Base-by-base conservation (phyloP, 2,888 invertebrate species). In the Drosophila austrosaltans region DNA sequence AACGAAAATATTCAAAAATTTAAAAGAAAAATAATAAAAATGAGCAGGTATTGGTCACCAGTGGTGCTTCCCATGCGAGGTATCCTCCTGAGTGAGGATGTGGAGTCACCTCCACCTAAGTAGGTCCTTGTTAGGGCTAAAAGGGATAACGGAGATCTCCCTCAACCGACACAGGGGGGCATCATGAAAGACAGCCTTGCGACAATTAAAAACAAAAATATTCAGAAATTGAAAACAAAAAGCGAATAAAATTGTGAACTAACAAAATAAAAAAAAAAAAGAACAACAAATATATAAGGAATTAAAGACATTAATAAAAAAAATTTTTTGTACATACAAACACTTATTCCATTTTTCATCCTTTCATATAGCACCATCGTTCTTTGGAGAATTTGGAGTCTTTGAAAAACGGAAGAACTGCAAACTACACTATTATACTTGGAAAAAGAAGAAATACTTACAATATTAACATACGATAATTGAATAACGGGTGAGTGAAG, bases 81-180 rank as follows among this genome's bases (percentile, higher is more conserved):
- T n/a, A n/a, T 40, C 40, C 40, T 40, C n/a, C n/a, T n/a, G 40
- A 40, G 40, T 40, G n/a, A 40, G 40, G n/a, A 40, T 40, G 40
- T 40, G 40, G 3, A 40, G 40, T 16, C 16, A 16, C n/a, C n/a
- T 40, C n/a, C 4, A 40, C 40, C 40, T n/a, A 40, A 40, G 40
- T 40, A 16, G 40, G 4, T 16, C 16, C 16, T 16, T 16, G 16
- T 16, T 16, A 16, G 16, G 16, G 16, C 16, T 16, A 16, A 16
- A 16, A 16, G 16, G 16, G 16, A 16, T 16, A 16, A 16, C 16
- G 16, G 16, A 16, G 16, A 16, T 16, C 16, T 16, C 16, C 16
- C 16, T 16, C 16, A 16, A 16, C 16, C 16, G 16, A 16, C 16
- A 16, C 16, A 16, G 16, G 16, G 16, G 16, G 16, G 16, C 16